Percentiles rank a stretch among this genome's conserved stretches.
These are phyloP conservation scores for Phaetusa simplex DNA, from an alignment of 2,113 vertebrate species.

Conservation along the genomic window DNA sequence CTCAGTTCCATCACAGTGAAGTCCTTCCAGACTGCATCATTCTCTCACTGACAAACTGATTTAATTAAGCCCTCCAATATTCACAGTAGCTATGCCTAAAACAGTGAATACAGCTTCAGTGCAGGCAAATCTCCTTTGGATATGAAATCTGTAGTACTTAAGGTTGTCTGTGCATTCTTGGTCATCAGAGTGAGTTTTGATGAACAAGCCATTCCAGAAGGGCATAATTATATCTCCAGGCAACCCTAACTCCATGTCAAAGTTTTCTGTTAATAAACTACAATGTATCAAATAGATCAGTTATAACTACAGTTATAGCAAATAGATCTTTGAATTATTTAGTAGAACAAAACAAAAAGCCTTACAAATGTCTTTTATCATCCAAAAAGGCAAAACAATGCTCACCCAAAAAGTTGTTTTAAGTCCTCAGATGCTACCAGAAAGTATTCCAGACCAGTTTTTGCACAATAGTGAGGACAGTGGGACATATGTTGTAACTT, in stretches of 20 bases:
- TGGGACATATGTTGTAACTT: not conserved
- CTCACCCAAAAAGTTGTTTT: not conserved
- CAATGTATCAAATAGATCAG: not conserved
- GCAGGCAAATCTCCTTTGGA: not conserved
- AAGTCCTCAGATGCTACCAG: not conserved
- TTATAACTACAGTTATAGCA: not conserved
- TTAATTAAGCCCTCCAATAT: not conserved
- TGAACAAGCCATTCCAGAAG: not conserved
- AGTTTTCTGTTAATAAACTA: not conserved
- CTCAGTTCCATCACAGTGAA: not conserved
- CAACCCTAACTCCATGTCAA: not conserved
- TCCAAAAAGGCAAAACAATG: not conserved
- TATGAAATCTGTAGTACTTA: not conserved
- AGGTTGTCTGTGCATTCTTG: not conserved
- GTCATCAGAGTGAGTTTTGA: not conserved
- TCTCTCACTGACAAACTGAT: not conserved
- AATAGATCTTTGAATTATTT: not conserved
- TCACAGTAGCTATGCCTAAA: not conserved
- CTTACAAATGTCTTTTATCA: not conserved
- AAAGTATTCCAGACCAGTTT: conserved; percentile 6
- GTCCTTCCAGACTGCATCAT: not conserved
- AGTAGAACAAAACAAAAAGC: not conserved
- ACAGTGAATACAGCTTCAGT: not conserved
- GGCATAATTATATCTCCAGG: not conserved
- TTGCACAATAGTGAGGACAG: not conserved